Evolutionary conservation across 1,140 invertebrate genomes (phyloP).

Genomic region (Aricia agestis): DNA sequence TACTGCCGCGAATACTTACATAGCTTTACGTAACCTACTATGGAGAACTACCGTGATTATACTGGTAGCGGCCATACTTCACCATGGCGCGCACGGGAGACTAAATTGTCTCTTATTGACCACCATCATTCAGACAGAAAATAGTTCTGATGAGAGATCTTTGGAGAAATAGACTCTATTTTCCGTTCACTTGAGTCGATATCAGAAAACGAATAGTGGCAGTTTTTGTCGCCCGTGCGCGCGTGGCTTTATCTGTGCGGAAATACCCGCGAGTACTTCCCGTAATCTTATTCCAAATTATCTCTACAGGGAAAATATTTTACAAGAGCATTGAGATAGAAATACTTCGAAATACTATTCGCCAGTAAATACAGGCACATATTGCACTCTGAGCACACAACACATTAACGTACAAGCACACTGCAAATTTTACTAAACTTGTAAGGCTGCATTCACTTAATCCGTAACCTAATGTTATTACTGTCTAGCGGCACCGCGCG

Average conservation of each 20-base stretch:
- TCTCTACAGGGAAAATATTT: conserved; percentile 4
- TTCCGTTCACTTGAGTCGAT: too few relatives aligned
- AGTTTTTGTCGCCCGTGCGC: too few relatives aligned
- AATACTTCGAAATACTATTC: conserved; percentile 12
- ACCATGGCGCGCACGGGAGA: background rate
- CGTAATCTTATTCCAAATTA: background rate
- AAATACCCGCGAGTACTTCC: background rate
- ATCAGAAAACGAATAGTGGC: too few relatives aligned
- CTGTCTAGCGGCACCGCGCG: conserved; percentile 44
- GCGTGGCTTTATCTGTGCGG: too few relatives aligned
- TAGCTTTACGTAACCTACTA: background rate
- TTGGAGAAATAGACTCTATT: too few relatives aligned
- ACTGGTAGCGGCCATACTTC: background rate
- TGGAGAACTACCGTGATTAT: background rate
- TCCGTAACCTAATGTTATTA: conserved; percentile 38
- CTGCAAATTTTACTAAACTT: conserved; percentile 25
- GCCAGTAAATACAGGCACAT: conserved; percentile 21
- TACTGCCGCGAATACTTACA: background rate
- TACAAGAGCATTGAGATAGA: conserved; percentile 11
- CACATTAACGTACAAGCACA: conserved; percentile 28
- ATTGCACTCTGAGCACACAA: conserved; percentile 32
- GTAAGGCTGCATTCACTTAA: conserved; percentile 27
- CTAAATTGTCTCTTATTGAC: too few relatives aligned
- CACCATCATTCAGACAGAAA: too few relatives aligned
- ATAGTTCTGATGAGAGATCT: too few relatives aligned